Evolutionary conservation across 2,797 vertebrate genomes (phyloP).

Genomic region (Galago senegalensis): DNA sequence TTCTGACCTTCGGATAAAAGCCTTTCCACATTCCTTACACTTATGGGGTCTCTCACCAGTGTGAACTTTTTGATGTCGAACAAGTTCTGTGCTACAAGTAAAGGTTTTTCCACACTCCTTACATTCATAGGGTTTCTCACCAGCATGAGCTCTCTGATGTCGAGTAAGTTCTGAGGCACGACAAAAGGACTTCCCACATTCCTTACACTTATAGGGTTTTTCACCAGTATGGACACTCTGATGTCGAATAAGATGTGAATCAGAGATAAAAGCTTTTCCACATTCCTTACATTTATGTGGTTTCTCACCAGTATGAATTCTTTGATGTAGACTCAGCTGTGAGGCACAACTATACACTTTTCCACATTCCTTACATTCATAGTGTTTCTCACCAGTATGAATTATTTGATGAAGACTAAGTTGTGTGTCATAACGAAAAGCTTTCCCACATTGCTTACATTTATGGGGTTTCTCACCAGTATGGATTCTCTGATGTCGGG

Average conservation of each 20-base stretch:
- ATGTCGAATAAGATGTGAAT: constrained; percentile 78
- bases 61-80: constrained; percentile 78
- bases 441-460: constrained; percentile 74
- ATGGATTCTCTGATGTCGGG: constrained; percentile 74
- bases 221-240: constrained; percentile 82
- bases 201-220: constrained; percentile 78
- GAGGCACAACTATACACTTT: constrained; percentile 76
- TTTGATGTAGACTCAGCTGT: constrained; percentile 77
- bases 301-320: constrained; percentile 77
- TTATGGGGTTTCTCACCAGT: constrained; percentile 77
- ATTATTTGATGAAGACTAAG: constrained; percentile 74
- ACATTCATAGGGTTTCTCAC: constrained; percentile 81
- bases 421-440: constrained; percentile 75
- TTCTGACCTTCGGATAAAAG: constrained; percentile 77
- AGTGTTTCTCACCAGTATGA: constrained; percentile 68
- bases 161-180: constrained; percentile 72
- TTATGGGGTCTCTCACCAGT: constrained; percentile 80
- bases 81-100: constrained; percentile 78
- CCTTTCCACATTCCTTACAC: constrained; percentile 81
- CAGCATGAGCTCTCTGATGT: constrained; percentile 71
- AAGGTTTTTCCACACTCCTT: constrained; percentile 76
- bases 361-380: constrained; percentile 76
- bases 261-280: constrained; percentile 78
- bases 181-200: constrained; percentile 81
- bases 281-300: constrained; percentile 82